phyloP scores from a whole-genome alignment of 2,797 vertebrate species.

The Ctenopoma multispine region DNA sequence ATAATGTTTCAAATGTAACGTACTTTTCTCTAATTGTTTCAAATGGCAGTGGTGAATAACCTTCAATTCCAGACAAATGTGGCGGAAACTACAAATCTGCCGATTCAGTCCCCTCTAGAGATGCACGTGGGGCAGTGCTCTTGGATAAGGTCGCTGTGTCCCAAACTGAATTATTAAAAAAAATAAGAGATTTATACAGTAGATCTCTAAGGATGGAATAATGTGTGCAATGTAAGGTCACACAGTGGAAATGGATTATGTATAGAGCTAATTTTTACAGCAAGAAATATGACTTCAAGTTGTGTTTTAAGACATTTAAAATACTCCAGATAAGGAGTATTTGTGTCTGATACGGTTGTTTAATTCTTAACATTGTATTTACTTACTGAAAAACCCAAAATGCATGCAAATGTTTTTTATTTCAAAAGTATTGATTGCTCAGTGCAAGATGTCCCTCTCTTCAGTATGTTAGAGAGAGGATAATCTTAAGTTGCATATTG shows the following conservation, averaged over 20 bases:
- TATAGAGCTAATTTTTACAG: conserved; percentile 25
- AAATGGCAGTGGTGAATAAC: conserved; percentile 33
- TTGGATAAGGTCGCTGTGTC: conserved; percentile 66
- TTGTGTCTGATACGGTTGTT: neutral
- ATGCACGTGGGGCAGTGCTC: conserved; percentile 30
- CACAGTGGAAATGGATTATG: conserved; percentile 31
- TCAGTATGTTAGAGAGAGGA: too few relatives aligned
- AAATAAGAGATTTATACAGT: conserved; percentile 38
- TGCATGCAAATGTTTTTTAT: conserved; percentile 5
- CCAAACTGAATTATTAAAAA: conserved; percentile 54
- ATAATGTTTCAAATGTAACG: conserved; percentile 6
- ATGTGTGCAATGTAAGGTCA: conserved; percentile 48
- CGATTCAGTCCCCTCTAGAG: conserved; percentile 57
- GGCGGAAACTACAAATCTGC: conserved; percentile 53
- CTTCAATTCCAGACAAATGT: conserved; percentile 49
- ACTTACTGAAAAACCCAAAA: neutral
- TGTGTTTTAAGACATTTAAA: neutral
- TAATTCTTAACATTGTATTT: neutral
- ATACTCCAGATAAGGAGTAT: neutral
- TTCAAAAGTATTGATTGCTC: neutral
- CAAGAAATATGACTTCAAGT: neutral
- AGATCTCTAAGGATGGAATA: conserved; percentile 54
- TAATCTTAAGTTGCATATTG: too few relatives aligned
- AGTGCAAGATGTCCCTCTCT: neutral
- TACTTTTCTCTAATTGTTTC: conserved; percentile 37